Evolutionary conservation across 2,797 vertebrate genomes (phyloP).

Genomic region (Luscinia megarhynchos): DNA sequence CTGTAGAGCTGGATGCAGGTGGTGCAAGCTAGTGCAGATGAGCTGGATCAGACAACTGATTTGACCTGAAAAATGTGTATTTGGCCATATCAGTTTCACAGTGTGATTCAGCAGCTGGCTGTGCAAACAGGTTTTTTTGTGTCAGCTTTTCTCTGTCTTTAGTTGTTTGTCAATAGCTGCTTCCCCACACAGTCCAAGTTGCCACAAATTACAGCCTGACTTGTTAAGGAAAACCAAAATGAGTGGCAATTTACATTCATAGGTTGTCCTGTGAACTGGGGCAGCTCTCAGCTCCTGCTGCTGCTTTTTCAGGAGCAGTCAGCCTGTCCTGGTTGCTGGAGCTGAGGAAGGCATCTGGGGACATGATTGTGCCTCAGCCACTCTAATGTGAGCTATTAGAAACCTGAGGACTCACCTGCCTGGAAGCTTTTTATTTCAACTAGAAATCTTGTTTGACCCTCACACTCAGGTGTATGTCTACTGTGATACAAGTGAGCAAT

Average conservation of each 20-base stretch:
- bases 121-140: neutral
- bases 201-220: slow-evolving; percentile 65
- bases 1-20: neutral
- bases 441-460: neutral
- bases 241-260: slow-evolving; percentile 41
- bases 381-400: neutral
- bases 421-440: neutral
- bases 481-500: neutral
- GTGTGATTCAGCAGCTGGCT: neutral
- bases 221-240: slow-evolving; percentile 64
- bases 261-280: slow-evolving; percentile 5
- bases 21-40: neutral
- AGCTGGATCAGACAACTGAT: neutral
- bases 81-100: neutral
- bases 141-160: slow-evolving; percentile 7
- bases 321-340: neutral
- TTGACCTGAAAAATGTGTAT: neutral
- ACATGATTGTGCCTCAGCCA: neutral
- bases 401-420: neutral
- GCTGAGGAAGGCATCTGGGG: neutral
- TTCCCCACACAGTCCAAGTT: slow-evolving; percentile 8
- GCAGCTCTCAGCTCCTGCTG: neutral
- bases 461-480: neutral
- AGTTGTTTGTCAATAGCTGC: slow-evolving; percentile 54
- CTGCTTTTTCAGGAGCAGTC: neutral